Conservation (phyloP, 2,888 invertebrate genomes). For the Crossocerus cetratus region DNA sequence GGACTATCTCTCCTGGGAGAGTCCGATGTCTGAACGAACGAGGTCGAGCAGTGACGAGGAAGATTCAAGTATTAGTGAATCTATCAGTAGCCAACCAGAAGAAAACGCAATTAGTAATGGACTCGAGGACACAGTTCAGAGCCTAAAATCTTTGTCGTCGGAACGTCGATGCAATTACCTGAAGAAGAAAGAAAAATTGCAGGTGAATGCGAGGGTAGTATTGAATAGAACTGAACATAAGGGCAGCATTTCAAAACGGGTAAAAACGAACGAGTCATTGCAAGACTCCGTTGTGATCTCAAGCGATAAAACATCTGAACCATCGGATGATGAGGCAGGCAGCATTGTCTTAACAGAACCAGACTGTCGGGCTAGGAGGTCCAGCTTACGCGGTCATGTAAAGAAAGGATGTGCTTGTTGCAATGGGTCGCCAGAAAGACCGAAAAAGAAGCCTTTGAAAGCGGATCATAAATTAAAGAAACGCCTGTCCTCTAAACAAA, state of each 20-base stretch:
- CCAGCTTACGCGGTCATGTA: conserved; percentile 80
- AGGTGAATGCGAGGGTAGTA: conserved; percentile 68
- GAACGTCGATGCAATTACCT: conserved; percentile 63
- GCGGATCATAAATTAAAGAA: conserved; percentile 71
- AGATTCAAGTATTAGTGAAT: conserved; percentile 68
- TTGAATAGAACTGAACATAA: conserved; percentile 67
- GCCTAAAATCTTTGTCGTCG: conserved; percentile 49
- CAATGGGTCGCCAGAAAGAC: conserved; percentile 79
- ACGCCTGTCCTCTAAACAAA: conserved; percentile 66
- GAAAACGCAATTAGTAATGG: conserved; percentile 68
- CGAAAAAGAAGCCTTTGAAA: conserved; percentile 77
- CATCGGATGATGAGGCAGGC: conserved; percentile 70
- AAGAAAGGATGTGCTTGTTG: conserved; percentile 83
- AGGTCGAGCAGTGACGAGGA: conserved; percentile 71
- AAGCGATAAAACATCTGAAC: conserved; percentile 68
- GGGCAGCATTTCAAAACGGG: conserved; percentile 61
- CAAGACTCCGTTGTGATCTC: conserved; percentile 63
- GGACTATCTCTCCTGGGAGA: conserved; percentile 71
- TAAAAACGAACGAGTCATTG: conserved; percentile 61
- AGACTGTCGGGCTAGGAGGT: conserved; percentile 70
- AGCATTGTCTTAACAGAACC: conserved; percentile 64
- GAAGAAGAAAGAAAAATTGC: conserved; percentile 68
- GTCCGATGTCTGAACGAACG: conserved; percentile 71
- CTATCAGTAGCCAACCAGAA: conserved; percentile 68
- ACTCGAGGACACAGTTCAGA: conserved; percentile 60